phyloP scores from a whole-genome alignment of 2,797 vertebrate species.

The Gallinago stenura region DNA sequence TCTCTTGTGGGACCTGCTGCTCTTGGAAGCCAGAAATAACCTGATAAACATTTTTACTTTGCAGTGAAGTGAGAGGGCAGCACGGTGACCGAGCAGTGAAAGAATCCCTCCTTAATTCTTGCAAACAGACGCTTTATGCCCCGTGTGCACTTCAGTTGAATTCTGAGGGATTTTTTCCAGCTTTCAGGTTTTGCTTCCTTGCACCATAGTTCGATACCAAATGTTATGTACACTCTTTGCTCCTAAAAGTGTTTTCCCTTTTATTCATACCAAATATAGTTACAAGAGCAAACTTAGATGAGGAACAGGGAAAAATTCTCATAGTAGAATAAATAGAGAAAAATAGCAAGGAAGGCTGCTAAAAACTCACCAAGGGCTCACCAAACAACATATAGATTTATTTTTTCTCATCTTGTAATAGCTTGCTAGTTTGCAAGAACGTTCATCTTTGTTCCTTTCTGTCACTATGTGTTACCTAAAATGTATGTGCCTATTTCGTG shows the following conservation, averaged over 20 bases:
- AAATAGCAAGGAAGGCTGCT: neutral
- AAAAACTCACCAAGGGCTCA: neutral
- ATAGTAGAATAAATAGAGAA: neutral
- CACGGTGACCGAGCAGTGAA: neutral
- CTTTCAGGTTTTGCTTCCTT: neutral
- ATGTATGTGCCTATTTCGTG: neutral
- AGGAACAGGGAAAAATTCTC: neutral
- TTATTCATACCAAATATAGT: neutral
- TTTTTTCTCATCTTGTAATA: neutral
- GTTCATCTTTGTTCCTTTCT: neutral
- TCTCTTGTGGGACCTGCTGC: neutral
- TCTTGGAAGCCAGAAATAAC: neutral
- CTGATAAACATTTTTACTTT: neutral
- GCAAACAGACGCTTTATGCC: neutral
- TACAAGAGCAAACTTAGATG: neutral
- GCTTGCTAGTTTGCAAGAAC: neutral
- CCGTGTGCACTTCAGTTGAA: fast-evolving
- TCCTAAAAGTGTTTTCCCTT: neutral
- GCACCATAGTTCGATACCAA: neutral
- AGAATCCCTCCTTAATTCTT: neutral
- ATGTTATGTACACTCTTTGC: neutral
- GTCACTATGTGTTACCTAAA: neutral
- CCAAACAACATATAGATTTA: neutral
- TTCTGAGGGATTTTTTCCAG: neutral
- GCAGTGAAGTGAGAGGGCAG: neutral